Evolutionary conservation across 2,797 vertebrate species (phyloP).

Genomic region (Gymnodraco acuticeps): DNA sequence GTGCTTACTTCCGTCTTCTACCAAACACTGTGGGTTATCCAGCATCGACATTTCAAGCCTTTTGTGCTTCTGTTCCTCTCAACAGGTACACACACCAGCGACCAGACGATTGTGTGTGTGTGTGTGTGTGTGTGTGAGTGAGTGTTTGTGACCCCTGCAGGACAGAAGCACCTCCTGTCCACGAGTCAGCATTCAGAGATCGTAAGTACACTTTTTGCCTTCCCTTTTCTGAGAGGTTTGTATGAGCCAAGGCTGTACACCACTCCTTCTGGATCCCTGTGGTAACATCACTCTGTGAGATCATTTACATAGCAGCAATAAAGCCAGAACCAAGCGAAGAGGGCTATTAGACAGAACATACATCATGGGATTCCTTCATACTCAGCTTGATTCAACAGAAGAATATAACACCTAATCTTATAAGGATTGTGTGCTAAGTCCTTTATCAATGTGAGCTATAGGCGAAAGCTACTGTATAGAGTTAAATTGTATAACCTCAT

Average conservation of each 20-base stretch:
- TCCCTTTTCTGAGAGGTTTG: conserved; percentile 4
- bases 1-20: too few species aligned
- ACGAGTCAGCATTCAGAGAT: conserved; percentile 66
- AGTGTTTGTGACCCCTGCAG: conserved; percentile 50
- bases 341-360: conserved; percentile 10
- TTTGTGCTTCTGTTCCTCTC: conserved; percentile 47
- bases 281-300: conserved; percentile 27
- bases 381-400: conserved; percentile 50
- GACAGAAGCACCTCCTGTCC: conserved; percentile 47
- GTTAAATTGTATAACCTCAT: conserved; percentile 49
- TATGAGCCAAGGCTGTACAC: conserved; percentile 2
- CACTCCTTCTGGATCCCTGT: neutral
- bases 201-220: conserved; percentile 72
- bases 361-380: conserved; percentile 15
- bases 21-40: neutral
- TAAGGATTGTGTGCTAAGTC: conserved; percentile 57
- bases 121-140: conserved; percentile 19
- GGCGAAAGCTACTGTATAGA: conserved; percentile 39
- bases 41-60: conserved; percentile 16
- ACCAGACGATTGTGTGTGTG: conserved; percentile 17
- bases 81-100: conserved; percentile 57
- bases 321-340: conserved; percentile 25
- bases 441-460: conserved; percentile 49
- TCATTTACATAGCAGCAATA: conserved; percentile 15
- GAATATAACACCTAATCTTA: conserved; percentile 49